Evolutionary conservation across 1,140 invertebrate species (phyloP), one percentile per base, ranked within the genome.

Genomic region (Colletes gigas): DNA sequence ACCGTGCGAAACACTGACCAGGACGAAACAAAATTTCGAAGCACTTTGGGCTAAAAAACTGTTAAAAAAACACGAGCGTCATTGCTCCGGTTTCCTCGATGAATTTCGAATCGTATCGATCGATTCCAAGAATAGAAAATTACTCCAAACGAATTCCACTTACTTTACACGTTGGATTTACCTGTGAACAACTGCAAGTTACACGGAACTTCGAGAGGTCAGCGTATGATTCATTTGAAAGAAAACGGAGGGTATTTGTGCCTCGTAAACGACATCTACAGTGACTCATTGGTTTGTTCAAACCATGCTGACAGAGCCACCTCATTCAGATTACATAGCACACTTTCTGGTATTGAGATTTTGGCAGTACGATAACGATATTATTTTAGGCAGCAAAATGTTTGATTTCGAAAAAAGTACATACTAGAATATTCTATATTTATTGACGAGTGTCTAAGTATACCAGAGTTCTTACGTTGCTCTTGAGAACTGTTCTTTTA

Each of bases 211-310:
- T 50, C 1, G 0, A 12, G 44, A 10, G 17, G 21, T 30, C 19
- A 19, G n/a, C 2, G 9, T 67, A 67, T 67, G 65, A 67, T 19
- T 67, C 65, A 67, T 67, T 67, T 67, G 39, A 67, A 67, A 67
- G 6, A 50, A 47, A 67, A 19, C 9, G 10, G 4, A 44, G 65
- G 4, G 7, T 30, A 21, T 19, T 62, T 41, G 63, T 9, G 17
- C 14, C 63, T 66, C 8, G 3, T 17, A 47, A n/a, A 10, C 41
- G 63, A 66, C 39, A 66, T 17, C 63, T 44, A 47, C 8, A 9
- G 41, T 67, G 65, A 67, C 65, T 67, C 65, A 67, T n/a, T 30
- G 65, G 65, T 19, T 67, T 21, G 65, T 6, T 67, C 3, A 14
- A 67, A 14, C 14, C n/a, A 12, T 12, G 4, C 30, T 62, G 9